Evolutionary conservation across 2,888 invertebrate genomes (phyloP).

Genomic region (Caenorhabditis doughertyi): DNA sequence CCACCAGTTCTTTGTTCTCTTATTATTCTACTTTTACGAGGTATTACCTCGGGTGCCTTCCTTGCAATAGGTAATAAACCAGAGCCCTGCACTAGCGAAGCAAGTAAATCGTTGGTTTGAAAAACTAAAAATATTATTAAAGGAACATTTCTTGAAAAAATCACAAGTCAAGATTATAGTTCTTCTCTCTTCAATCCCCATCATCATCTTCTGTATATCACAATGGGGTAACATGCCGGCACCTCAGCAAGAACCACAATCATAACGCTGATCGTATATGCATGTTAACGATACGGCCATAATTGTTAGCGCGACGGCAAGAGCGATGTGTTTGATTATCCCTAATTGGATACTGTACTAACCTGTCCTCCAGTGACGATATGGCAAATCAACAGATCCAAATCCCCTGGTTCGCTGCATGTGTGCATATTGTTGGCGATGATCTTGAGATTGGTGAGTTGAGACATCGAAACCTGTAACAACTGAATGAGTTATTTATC

Average conservation of each 20-base stretch:
- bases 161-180: too few relatives aligned
- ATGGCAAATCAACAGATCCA: slow-evolving; percentile 72
- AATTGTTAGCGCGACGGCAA: slow-evolving; percentile 3
- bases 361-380: slow-evolving; percentile 80
- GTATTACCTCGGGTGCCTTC: neutral
- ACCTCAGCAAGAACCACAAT: slow-evolving; percentile 8
- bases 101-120: neutral
- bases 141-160: too few relatives aligned
- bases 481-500: neutral
- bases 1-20: neutral
- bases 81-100: neutral
- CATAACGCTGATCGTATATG: slow-evolving; percentile 40
- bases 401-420: slow-evolving; percentile 53
- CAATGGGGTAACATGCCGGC: too few relatives aligned
- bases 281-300: slow-evolving; percentile 41
- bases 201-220: too few relatives aligned
- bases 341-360: slow-evolving; percentile 4
- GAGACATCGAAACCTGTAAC: slow-evolving; percentile 69
- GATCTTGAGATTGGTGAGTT: slow-evolving; percentile 73
- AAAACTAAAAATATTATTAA: neutral
- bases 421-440: slow-evolving; percentile 64
- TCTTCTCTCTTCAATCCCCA: too few relatives aligned
- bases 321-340: neutral
- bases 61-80: slow-evolving; percentile 22
- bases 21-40: slow-evolving; percentile 28